Evolutionary conservation across 2,113 vertebrate species (phyloP).

Genomic region (Amphilophus citrinellus): DNA sequence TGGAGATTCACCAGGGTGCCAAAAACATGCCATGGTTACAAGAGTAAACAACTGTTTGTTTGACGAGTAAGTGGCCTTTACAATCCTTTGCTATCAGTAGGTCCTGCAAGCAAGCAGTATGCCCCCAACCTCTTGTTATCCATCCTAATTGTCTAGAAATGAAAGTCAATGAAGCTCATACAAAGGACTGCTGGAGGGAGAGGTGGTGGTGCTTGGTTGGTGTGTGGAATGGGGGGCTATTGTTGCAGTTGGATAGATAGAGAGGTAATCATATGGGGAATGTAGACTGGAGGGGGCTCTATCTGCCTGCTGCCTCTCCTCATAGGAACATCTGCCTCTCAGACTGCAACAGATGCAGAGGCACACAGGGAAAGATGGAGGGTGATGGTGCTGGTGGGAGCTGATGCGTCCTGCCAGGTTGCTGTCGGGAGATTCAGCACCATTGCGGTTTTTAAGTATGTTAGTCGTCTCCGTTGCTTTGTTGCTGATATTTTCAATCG

Average conservation of each 20-base stretch:
- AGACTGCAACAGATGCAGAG: conserved; percentile 75
- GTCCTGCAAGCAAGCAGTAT: conserved; percentile 26
- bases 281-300: conserved; percentile 19
- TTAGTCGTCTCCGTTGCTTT: background rate
- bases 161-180: conserved; percentile 64
- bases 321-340: conserved; percentile 74
- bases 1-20: conserved; percentile 13
- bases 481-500: background rate
- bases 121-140: conserved; percentile 51
- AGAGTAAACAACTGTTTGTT: background rate
- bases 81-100: conserved; percentile 20
- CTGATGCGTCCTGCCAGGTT: conserved; percentile 33
- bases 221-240: conserved; percentile 21
- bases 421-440: conserved; percentile 16
- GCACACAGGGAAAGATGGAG: conserved; percentile 47
- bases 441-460: conserved; percentile 30
- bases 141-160: conserved; percentile 62
- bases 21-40: background rate
- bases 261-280: conserved; percentile 51
- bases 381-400: conserved; percentile 17
- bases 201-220: conserved; percentile 16
- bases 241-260: conserved; percentile 53
- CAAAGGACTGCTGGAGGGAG: conserved; percentile 44
- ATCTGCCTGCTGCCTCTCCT: conserved; percentile 68
- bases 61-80: conserved; percentile 29